phyloP scores from a whole-genome alignment of 2,797 vertebrate species.

The Argya squamiceps region DNA sequence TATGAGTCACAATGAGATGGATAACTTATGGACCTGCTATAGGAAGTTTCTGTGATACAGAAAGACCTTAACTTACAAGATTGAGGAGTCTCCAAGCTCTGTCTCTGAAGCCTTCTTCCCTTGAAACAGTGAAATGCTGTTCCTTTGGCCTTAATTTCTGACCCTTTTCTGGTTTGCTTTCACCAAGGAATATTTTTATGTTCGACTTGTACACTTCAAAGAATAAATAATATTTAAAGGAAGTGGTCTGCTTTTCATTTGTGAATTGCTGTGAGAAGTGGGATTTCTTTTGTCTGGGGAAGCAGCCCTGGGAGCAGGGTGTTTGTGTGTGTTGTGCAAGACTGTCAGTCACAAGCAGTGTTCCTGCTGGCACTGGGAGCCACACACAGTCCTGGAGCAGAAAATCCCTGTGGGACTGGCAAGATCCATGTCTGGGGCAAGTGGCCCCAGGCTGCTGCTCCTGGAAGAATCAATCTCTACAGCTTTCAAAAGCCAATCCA shows the following conservation, averaged over 20 bases:
- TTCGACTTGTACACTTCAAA: not conserved
- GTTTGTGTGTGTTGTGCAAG: not conserved
- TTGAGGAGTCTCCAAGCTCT: not conserved
- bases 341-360: not conserved
- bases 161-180: not conserved
- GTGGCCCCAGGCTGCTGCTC: not conserved
- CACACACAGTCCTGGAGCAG: not conserved
- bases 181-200: not conserved
- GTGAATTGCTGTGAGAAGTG: not conserved
- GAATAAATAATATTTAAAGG: conserved; percentile 23
- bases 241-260: not conserved
- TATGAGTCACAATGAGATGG: not conserved
- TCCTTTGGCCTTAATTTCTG: not conserved
- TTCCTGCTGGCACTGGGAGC: not conserved
- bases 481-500: not conserved
- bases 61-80: not conserved
- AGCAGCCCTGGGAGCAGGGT: not conserved
- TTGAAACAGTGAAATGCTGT: not conserved
- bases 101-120: not conserved
- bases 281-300: not conserved
- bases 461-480: not conserved
- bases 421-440: not conserved
- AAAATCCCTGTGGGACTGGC: not conserved
- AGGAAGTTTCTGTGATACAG: not conserved
- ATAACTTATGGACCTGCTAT: not conserved